These are phyloP conservation scores for Microtus pennsylvanicus DNA, from an alignment of 2,113 vertebrate genomes.

Conservation along the genomic window DNA sequence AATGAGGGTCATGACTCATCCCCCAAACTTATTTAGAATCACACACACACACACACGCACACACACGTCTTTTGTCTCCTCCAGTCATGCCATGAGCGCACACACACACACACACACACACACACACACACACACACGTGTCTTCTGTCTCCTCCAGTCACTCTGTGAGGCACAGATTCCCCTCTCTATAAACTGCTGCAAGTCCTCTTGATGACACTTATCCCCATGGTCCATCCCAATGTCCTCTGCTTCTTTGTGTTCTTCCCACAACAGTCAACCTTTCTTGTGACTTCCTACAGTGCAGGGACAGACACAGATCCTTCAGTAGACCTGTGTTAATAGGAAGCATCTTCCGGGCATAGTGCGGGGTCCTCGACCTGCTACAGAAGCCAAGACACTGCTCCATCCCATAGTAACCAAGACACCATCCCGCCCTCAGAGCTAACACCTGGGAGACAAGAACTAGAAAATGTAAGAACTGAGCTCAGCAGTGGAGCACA, in stretches of 20 bases:
- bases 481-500: background rate
- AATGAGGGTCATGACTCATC: background rate
- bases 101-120: background rate
- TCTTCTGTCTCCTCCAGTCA: too few species aligned
- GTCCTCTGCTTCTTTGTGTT: background rate
- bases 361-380: background rate
- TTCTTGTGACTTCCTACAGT: background rate
- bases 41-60: background rate
- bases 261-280: background rate
- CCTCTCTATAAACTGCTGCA: background rate
- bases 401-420: background rate
- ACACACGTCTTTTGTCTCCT: too few species aligned
- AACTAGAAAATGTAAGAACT: background rate
- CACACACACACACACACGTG: background rate
- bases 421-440: background rate
- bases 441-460: background rate
- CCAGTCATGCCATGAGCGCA: too few species aligned
- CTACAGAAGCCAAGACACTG: background rate
- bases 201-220: background rate
- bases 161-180: background rate
- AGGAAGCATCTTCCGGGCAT: background rate
- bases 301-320: background rate
- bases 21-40: background rate
- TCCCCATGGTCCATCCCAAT: too few species aligned
- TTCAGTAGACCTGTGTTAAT: too few species aligned